Base-by-base conservation (phyloP, 2,113 vertebrate genomes). In the Trachemys scripta region DNA sequence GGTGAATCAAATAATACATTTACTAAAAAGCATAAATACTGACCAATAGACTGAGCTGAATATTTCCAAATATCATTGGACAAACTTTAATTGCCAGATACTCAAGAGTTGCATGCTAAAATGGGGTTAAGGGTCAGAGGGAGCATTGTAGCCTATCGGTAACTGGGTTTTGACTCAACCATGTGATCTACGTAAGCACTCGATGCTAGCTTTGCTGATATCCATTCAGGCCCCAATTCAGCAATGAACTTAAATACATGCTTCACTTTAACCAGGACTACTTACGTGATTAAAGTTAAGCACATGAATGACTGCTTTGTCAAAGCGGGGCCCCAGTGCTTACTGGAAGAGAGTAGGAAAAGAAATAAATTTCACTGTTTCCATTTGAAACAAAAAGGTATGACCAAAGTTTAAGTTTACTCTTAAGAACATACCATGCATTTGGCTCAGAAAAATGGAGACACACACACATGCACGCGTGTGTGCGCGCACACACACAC, bases 201-300 rank as follows among this genome's bases (percentile, higher is more conserved):
- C 93, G 96, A 95, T 95, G 95, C 96, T 96, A 57, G 90, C 56
- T 96, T 97, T 85, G 54, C 87, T 1, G 20, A 84, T 80, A 87
- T 80, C 88, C 93, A 10, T 51, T 88, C 25, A 57, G 56, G 56
- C 56, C 56, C 62, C 82, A 22, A 89, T 87, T 96, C 95, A 96
- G 97, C 94, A 96, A 85, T 84, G 51, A 87, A 95, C 80, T 95
- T 96, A 95, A 49, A 88, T 92, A 92, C 94, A 93, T 87, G 9
- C 91, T 96, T 89, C 85, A 95, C 27, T 85, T 94, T 53, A 94
- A 97, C 93, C 76, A 92, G 45, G 53, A 76, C 57, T 91, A 59
- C 90, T 96, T 82, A 35, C 2, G 2, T 82, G 1, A 27, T 56
- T 49, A 79, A 92, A 94, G 59, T 4, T 53, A 92, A 95, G 86